Base-by-base conservation (phyloP, 2,113 vertebrate genomes). In the Mesitornis unicolor region DNA sequence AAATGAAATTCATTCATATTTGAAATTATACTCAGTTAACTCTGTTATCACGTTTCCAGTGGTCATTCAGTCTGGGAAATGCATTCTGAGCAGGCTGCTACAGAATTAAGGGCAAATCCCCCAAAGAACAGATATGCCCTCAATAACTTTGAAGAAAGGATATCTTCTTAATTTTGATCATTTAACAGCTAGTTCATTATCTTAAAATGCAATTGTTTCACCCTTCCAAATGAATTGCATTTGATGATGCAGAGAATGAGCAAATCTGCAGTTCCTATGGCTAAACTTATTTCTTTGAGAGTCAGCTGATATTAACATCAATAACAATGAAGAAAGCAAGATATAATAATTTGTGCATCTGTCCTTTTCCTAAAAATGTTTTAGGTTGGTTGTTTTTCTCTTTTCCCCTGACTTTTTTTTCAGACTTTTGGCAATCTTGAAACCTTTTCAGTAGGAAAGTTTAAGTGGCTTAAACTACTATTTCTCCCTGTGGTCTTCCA, bases 301-400 rank as follows among this genome's bases (percentile, higher is more conserved):
- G 2, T 3, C 14, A 61, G 7, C 8, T 67, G 26, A 47, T 65
- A 70, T 29, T 25, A 61, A 59, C 15, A 79, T 24, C 4, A 53
- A 29, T 20, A 54, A 35, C 6, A 81, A 56, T 2, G 63, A 51
- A 26, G 19, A 28, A n/a, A 43, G 25, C 2, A 63, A 71, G 22
- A 40, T 28, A 24, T 16, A 43, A 42, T 60, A 0, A 43, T 74
- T 84, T 35, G 2, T 31, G 33, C 2, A 31, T 50, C 6, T 79
- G 1, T 6, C 2, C 1, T 59, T 82, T 82, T 40, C 24, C 26
- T 53, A 31, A 1, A 74, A 74, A n/a, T 24, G 0, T 21, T 16
- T 81, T 50, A n/a, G 6, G 0, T 25, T 3, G 36, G 3, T 53
- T 10, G 0, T 38, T n/a, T n/a, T n/a, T n/a, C n/a, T 48, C 47